Evolutionary conservation across 2,113 vertebrate genomes (phyloP), one percentile per base, ranked within the genome.

Genomic region (Thamnophis sirtalis): DNA sequence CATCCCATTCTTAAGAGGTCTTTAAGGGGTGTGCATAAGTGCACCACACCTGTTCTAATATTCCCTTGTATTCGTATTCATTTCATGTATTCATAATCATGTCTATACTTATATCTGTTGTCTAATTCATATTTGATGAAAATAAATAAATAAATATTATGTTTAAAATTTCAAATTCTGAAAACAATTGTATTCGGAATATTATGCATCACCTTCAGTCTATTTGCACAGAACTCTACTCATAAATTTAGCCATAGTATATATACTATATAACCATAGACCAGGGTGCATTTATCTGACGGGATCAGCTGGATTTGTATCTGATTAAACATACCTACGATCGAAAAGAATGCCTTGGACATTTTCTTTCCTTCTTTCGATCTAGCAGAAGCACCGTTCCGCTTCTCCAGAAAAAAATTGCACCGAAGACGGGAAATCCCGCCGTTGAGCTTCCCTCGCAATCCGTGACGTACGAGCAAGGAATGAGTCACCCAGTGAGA

Each of bases 251-350:
- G 33, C 17, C 68, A 80, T 21, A 38, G 68, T 38, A 38, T 38
- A 38, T 38, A 38, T 38, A 38, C 53, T 15, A 43, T 49, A 43
- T 43, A 22, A 13, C 9, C 38, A 17, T 33, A 53, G 1, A 85
- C 48, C 13, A 88, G 8, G 9, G 26, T 60, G 49, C 24, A 50
- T 48, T n/a, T 50, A 63, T 11, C 50, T 5, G 17, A 22, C 4
- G 3, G 8, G 84, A 63, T 26, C 9, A 55, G 11, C 28, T 68
- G 63, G 28, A n/a, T n/a, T 68, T n/a, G 28, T 68, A n/a, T 43
- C 22, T 55, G 33, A 55, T 24, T 84, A 55, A 53, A 93, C 8
- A 28, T 33, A 95, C 94, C 93, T 94, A 11, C 93, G 95, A 48
- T 24, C 48, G 15, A 90, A 93, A 95, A 84, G 1, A 26, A 85